A percentile compares a stretch with the other conserved stretches of the same genome.
Evolutionary conservation across 2,797 vertebrate genomes (phyloP).

Genomic region (Odontamblyopus lacepedii): DNA sequence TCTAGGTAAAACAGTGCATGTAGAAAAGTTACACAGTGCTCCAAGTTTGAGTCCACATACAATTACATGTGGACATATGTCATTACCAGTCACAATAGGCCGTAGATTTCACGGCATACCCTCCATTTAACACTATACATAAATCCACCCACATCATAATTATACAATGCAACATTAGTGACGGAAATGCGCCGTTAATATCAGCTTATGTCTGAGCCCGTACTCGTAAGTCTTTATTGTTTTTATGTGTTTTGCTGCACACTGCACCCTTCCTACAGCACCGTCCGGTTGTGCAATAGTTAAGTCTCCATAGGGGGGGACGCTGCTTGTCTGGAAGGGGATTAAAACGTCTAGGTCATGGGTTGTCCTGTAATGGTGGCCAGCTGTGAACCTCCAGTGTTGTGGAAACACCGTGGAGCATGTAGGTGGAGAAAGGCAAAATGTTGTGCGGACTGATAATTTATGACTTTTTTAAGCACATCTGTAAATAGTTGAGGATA

Average conservation of each 20-base stretch:
- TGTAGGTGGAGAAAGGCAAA: slow-evolving; percentile 16
- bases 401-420: slow-evolving; percentile 24
- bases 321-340: slow-evolving; percentile 68
- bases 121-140: slow-evolving; percentile 2
- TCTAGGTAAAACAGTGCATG: too few species aligned
- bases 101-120: not conserved
- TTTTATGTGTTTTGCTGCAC: not conserved
- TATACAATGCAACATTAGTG: slow-evolving; percentile 17
- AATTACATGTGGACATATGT: not conserved
- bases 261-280: not conserved
- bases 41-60: not conserved
- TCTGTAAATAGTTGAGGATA: not conserved
- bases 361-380: slow-evolving; percentile 56
- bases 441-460: not conserved
- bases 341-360: slow-evolving; percentile 76
- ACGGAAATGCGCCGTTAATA: slow-evolving; percentile 14
- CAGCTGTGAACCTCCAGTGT: slow-evolving; percentile 57
- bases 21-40: not conserved
- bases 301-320: slow-evolving; percentile 63
- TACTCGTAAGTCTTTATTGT: slow-evolving; percentile 1
- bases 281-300: slow-evolving; percentile 9
- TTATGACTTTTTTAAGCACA: slow-evolving; percentile 5
- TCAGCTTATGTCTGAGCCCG: slow-evolving; percentile 16
- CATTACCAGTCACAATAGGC: not conserved
- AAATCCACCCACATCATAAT: slow-evolving; percentile 6